Conservation (phyloP, 2,113 vertebrate genomes). For the Galbula dea region DNA sequence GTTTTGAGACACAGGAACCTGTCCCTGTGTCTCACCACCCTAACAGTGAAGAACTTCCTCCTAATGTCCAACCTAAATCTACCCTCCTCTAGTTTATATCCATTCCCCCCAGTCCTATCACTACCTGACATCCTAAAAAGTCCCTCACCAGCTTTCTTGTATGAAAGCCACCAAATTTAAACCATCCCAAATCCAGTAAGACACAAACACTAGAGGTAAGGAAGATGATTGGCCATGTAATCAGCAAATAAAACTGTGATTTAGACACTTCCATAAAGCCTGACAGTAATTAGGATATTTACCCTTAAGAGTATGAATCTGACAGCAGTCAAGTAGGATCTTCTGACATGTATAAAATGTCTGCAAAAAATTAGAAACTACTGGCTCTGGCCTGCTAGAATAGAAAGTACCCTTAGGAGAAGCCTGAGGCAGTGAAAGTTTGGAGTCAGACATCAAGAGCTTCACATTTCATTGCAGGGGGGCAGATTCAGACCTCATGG, state of each 20-base stretch:
- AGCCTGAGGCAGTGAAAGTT: slow-evolving; percentile 29
- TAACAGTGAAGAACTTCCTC: too few species aligned
- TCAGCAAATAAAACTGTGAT: not conserved
- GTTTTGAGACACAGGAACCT: too few species aligned
- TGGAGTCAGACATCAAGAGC: slow-evolving; percentile 26
- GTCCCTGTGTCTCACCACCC: too few species aligned
- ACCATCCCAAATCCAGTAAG: not conserved
- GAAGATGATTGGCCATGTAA: not conserved
- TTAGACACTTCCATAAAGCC: not conserved
- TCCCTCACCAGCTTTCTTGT: too few species aligned
- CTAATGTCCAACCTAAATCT: too few species aligned
- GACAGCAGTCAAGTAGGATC: not conserved
- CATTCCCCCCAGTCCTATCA: too few species aligned
- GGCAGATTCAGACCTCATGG: not conserved
- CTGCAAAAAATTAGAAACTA: not conserved
- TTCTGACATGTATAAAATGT: not conserved
- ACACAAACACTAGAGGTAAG: not conserved
- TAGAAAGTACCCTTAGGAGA: slow-evolving; percentile 21
- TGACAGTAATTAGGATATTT: not conserved
- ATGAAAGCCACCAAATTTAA: not conserved
- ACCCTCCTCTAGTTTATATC: too few species aligned
- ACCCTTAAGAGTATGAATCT: not conserved
- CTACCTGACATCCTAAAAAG: too few species aligned
- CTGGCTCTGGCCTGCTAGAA: not conserved
- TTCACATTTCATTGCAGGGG: not conserved